Evolutionary conservation across 2,888 invertebrate genomes (phyloP).

Genomic region (Ophioninae sp.): DNA sequence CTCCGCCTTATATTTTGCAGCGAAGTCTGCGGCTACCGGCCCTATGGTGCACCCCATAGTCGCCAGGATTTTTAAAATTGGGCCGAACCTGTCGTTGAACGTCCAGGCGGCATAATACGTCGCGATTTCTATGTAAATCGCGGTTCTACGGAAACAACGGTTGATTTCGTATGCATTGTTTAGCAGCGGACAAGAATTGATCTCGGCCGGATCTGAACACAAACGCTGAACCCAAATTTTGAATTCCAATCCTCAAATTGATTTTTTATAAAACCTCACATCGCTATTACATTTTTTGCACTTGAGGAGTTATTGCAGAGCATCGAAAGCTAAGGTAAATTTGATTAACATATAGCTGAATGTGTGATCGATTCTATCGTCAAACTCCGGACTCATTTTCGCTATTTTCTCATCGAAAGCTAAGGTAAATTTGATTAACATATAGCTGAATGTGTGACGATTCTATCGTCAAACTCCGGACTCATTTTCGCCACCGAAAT

Average conservation of each 20-base stretch:
- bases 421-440: constrained; percentile 42
- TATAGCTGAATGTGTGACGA: constrained; percentile 44
- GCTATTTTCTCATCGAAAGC: constrained; percentile 61
- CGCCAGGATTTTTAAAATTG: no score
- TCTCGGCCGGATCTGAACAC: no score
- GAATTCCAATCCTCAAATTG: constrained; percentile 64
- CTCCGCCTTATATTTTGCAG: no score
- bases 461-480: constrained; percentile 41
- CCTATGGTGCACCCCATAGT: no score
- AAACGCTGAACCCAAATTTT: no score
- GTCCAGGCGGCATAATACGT: no score
- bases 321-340: constrained; percentile 57
- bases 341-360: constrained; percentile 38
- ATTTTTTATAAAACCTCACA: constrained; percentile 62
- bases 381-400: constrained; percentile 46
- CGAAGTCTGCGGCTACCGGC: no score
- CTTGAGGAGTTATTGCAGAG: constrained; percentile 55
- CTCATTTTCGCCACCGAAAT: constrained; percentile 51
- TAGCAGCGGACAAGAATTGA: no score
- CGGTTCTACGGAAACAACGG: no score
- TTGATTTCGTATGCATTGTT: no score
- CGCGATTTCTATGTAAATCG: no score
- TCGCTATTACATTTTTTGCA: constrained; percentile 62
- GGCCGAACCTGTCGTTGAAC: no score
- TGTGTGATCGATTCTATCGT: constrained; percentile 42